Evolutionary conservation across 2,113 vertebrate genomes (phyloP).

Genomic region (Perca schrenkii): DNA sequence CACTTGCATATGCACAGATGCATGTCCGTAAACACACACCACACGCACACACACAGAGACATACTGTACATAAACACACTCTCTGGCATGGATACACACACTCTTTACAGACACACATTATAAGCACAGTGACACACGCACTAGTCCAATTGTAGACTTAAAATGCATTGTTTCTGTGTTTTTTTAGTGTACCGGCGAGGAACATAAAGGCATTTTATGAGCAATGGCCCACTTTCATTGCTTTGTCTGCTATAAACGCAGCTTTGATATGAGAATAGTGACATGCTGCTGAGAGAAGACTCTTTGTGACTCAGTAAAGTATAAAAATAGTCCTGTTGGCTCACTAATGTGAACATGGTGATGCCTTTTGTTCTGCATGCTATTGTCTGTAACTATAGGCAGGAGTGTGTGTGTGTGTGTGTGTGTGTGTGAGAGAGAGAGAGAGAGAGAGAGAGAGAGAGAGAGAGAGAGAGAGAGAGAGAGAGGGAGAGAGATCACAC

Average conservation of each 20-base stretch:
- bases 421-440: constrained; percentile 34
- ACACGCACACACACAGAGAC: not conserved
- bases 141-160: constrained; percentile 70
- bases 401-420: constrained; percentile 36
- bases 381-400: constrained; percentile 63
- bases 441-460: constrained; percentile 23
- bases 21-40: constrained; percentile 29
- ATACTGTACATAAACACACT: constrained; percentile 29
- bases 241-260: constrained; percentile 76
- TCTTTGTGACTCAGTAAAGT: constrained; percentile 81
- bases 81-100: constrained; percentile 11
- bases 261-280: constrained; percentile 81
- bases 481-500: constrained; percentile 49
- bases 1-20: constrained; percentile 45
- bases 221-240: constrained; percentile 81
- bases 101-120: constrained; percentile 53
- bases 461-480: constrained; percentile 17
- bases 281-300: constrained; percentile 75
- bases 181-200: constrained; percentile 70
- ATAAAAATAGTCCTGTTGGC: constrained; percentile 76
- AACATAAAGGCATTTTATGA: constrained; percentile 79
- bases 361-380: constrained; percentile 70
- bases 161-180: constrained; percentile 75
- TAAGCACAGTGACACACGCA: constrained; percentile 59
- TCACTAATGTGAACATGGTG: constrained; percentile 71